Percentiles rank a stretch among this genome's conserved stretches.
phyloP scores from a whole-genome alignment of 2,113 vertebrate species.

The Hypocryptadius cinnamomeus region DNA sequence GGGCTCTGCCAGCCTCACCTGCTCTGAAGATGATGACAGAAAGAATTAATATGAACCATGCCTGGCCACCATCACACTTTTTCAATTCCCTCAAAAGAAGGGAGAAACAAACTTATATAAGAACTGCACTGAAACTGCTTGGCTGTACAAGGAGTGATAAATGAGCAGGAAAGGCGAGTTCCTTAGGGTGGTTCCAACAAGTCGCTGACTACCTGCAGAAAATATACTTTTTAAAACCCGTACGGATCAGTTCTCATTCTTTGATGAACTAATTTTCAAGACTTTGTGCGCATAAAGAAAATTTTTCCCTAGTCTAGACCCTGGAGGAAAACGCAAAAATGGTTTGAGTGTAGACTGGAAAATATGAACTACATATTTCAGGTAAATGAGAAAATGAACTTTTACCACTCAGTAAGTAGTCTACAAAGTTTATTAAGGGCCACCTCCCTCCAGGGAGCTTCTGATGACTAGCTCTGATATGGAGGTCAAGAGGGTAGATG shows the following conservation, averaged over 20 bases:
- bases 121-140: not conserved
- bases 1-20: not conserved
- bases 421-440: not conserved
- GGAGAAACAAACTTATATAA: not conserved
- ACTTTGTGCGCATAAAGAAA: not conserved
- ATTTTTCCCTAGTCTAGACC: not conserved
- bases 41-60: not conserved
- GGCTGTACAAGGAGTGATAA: not conserved
- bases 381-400: not conserved
- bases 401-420: not conserved
- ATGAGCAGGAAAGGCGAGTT: not conserved
- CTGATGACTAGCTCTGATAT: not conserved
- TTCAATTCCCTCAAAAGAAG: not conserved
- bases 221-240: not conserved
- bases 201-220: not conserved
- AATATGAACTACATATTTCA: not conserved
- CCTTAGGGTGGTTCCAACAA: not conserved
- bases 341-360: not conserved
- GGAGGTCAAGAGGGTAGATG: not conserved
- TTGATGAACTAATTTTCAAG: not conserved
- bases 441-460: not conserved
- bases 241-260: not conserved
- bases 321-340: not conserved
- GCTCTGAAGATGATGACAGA: not conserved
- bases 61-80: not conserved